Percentiles rank a stretch among this genome's conserved stretches.
phyloP scores from a whole-genome alignment of 2,888 invertebrate genomes.

The Troglohyphantes excavatus region DNA sequence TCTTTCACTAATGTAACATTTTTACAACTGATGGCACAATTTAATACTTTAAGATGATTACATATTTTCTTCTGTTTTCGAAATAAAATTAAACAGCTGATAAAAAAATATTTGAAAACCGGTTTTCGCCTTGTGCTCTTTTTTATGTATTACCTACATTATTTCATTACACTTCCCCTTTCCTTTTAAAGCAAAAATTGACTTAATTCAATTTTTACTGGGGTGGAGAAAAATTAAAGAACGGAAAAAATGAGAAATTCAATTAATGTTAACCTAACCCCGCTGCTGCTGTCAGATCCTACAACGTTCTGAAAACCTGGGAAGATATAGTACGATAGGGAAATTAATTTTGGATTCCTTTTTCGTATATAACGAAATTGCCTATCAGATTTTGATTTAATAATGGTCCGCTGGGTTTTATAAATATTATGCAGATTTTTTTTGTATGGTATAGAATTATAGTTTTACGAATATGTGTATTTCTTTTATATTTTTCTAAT shows the following conservation, averaged over 20 bases:
- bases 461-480: too few species aligned
- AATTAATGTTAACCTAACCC: conserved; percentile 69
- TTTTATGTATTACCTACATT: conserved; percentile 21
- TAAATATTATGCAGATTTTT: conserved; percentile 45
- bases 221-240: conserved; percentile 42
- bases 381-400: conserved; percentile 69
- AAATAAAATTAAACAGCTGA: conserved; percentile 37
- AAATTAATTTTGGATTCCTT: conserved; percentile 58
- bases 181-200: conserved; percentile 6
- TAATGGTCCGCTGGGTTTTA: conserved; percentile 57
- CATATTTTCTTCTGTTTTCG: neutral
- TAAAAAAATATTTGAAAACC: conserved; percentile 31
- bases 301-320: conserved; percentile 20
- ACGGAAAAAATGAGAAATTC: conserved; percentile 46
- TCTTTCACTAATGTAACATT: neutral
- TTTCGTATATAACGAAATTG: conserved; percentile 52
- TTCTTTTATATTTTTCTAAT: too few species aligned
- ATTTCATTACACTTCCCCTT: conserved; percentile 38
- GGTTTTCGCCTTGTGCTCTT: neutral
- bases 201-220: conserved; percentile 62
- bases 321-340: conserved; percentile 28
- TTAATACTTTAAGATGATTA: neutral
- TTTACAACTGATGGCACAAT: neutral
- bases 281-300: conserved; percentile 55
- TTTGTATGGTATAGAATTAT: too few species aligned